phyloP scores from a whole-genome alignment of 2,113 vertebrate genomes.

The Phyllopteryx taeniolatus region DNA sequence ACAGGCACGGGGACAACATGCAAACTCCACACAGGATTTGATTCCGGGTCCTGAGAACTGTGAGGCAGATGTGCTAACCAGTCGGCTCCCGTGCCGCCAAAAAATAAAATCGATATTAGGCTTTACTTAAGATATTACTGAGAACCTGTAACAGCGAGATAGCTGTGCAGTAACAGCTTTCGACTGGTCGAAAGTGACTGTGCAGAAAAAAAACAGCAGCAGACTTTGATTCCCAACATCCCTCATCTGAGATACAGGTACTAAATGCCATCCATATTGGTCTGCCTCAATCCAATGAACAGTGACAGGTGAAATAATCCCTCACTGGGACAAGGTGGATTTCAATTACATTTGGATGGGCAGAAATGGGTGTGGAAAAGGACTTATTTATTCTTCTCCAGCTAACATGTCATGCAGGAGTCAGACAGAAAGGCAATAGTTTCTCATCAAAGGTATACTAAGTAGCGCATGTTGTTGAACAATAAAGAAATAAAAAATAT shows the following conservation, averaged over 20 bases:
- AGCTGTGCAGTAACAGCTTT: slow-evolving; percentile 34
- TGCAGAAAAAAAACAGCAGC: slow-evolving; percentile 19
- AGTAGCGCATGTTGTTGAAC: not conserved
- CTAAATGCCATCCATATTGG: slow-evolving; percentile 42
- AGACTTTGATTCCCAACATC: slow-evolving; percentile 45
- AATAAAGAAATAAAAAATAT: not conserved
- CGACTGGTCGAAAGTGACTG: slow-evolving; percentile 35
- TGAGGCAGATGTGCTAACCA: too few species aligned
- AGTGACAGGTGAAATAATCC: slow-evolving; percentile 46
- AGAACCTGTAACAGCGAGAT: not conserved
- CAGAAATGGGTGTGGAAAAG: slow-evolving; percentile 1
- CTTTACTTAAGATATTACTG: not conserved
- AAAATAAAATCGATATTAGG: too few species aligned
- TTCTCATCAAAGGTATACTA: not conserved
- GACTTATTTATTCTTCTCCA: not conserved
- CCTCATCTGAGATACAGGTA: slow-evolving; percentile 35
- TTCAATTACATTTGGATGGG: slow-evolving; percentile 38
- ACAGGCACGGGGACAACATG: too few species aligned
- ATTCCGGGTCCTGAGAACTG: too few species aligned
- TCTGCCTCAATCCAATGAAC: slow-evolving; percentile 36
- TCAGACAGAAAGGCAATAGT: not conserved
- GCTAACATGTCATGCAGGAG: not conserved
- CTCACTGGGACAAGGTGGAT: slow-evolving; percentile 21
- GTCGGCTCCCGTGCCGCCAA: too few species aligned
- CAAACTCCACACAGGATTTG: too few species aligned